Evolutionary conservation across 2,888 invertebrate genomes (phyloP), one percentile per base, ranked within the genome.

Genomic region (Ormyrus thymus): DNA sequence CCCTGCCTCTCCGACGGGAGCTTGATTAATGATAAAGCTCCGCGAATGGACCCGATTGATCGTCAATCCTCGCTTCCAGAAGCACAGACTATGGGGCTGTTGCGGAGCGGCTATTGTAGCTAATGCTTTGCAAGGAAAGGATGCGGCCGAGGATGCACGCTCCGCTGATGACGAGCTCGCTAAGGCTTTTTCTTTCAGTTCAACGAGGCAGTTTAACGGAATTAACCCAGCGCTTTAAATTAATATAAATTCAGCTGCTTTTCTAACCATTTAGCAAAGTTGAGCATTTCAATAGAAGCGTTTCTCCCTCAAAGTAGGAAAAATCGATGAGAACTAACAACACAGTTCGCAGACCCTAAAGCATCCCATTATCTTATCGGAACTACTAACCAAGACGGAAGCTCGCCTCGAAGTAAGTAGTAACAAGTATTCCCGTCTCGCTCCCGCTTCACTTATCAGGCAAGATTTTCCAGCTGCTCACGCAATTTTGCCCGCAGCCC

Each of bases 1-100:
- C 29, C 29, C 29, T 29, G 29, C 83, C 85, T 84, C 83, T 15
- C 48, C 43, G 59, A 84, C 84, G 77, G 70, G 70, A 76, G 76
- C 81, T 87, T 88, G 88, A 88, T 88, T 86, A 87, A 88, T 87
- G 87, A 87, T 84, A 85, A 85, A 84, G 72, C 72, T 56, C 83
- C 59, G 86, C 83, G 84, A 86, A 84, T 86, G 84, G 83, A 80
- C 81, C 69, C 82, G 83, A 86, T 85, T 85, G 83, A 83, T 83
- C 84, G 84, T 80, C 81, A 83, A 83, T 82, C 81, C 82, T 43
- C 51, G 15, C 7, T n/a, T 10, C 15, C 29, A 15, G 65, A n/a
- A 65, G 64, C 72, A 64, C 9, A 2, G 55, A 71, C 50, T n/a
- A n/a, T n/a, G 59, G 53, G 1, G 55, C 59, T 53, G 45, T 53